Evolutionary conservation across 23 tunicate genomes (phyloP), one percentile per base, ranked within the genome.

Genomic region (Oikopleura albicans): DNA sequence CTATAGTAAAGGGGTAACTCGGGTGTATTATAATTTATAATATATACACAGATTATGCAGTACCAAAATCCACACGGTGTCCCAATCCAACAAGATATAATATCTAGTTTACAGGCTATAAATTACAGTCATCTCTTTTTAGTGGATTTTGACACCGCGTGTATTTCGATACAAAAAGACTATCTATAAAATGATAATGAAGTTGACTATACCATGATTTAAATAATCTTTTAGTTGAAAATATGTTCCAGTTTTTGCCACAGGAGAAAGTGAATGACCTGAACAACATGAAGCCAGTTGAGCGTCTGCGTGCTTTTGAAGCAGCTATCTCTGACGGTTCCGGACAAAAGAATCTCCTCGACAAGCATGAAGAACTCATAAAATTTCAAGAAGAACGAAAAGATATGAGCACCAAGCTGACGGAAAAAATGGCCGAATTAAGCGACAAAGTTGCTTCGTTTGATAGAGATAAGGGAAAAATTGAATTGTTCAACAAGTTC

Each of bases 211-310:
- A n/a, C n/a, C n/a, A n/a, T n/a, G n/a, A n/a, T n/a, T n/a, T n/a
- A n/a, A n/a, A 86, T 22, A 91, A 91, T 83, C 87, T 91, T 40
- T 85, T 86, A 38, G 84, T 91, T 37, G 79, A 87, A 1, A 91
- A 91, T 76, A 71, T 91, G 16, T 89, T 91, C 66, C 97, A 91
- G 88, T 91, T 91, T 41, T 83, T 91, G 28, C 92, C 92, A 0
- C 97, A 91, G 66, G 97, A 91, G 85, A 71, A 88, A 75, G 97
- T 91, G 1, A 84, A 89, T 4, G 97, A 91, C 76, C 89, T 91
- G 59, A 49, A 22, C 59, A 22, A 49, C 59, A 8, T 49, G 8
- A 8, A 8, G 59, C 22, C 59, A 8, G 22, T 8, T 8, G 59
- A 49, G 8, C 59, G 59, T 8, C 59, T 49, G 16, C 16, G 22